Evolutionary conservation across 2,113 vertebrate genomes (phyloP).

Genomic region (Albula goreensis): DNA sequence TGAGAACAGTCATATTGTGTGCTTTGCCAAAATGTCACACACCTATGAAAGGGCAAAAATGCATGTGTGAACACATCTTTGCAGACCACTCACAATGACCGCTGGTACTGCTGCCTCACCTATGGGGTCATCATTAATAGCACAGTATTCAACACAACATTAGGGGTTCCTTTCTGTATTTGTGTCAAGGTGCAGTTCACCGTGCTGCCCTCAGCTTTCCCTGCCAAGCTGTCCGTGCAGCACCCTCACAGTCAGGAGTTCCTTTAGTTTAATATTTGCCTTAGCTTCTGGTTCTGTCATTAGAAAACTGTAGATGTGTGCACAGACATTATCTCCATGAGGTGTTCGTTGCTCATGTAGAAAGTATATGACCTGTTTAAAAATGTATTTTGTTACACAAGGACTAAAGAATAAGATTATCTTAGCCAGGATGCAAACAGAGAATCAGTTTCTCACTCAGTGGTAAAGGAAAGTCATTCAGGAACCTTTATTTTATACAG

Average conservation of each 20-base stretch:
- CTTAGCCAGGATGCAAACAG: background rate
- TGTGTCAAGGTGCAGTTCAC: background rate
- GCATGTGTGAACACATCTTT: background rate
- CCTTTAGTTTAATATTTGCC: background rate
- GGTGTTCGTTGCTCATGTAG: too few species aligned
- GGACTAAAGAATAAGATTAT: too few species aligned
- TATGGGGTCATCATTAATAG: conserved; percentile 1
- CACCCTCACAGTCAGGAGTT: background rate
- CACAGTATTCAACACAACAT: background rate
- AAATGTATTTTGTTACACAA: too few species aligned
- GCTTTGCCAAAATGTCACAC: background rate
- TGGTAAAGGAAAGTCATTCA: too few species aligned
- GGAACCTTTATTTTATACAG: too few species aligned
- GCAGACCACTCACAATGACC: background rate
- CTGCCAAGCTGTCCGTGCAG: background rate
- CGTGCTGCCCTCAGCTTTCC: background rate
- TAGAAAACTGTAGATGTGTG: background rate
- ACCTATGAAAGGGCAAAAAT: background rate
- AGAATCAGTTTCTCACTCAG: background rate
- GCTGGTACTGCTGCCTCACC: background rate
- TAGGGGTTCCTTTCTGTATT: background rate
- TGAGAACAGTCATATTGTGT: too few species aligned
- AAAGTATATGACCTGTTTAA: too few species aligned
- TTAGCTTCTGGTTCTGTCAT: background rate
- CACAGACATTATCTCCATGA: too few species aligned